phyloP scores from a whole-genome alignment of 2,113 vertebrate genomes.

The Salvelinus alpinus region DNA sequence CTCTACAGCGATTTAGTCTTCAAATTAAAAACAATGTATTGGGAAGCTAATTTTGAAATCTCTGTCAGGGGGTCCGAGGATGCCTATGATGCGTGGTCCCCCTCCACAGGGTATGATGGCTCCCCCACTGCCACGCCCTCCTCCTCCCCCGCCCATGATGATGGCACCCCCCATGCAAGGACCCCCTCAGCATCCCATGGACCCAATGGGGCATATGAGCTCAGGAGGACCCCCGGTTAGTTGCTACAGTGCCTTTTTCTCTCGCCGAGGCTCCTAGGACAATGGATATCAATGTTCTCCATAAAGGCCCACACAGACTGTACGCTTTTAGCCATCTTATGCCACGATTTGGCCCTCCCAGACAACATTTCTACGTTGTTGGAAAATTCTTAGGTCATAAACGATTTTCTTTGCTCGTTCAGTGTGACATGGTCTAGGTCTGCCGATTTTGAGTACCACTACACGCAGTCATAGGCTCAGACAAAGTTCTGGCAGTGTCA shows the following conservation, averaged over 20 bases:
- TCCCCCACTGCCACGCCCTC: slow-evolving; percentile 81
- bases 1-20: not conserved
- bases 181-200: slow-evolving; percentile 4
- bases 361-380: too few species aligned
- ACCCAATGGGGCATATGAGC: slow-evolving; percentile 66
- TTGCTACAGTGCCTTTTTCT: not conserved
- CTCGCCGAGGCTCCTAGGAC: too few species aligned
- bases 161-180: slow-evolving; percentile 76
- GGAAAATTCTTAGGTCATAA: too few species aligned
- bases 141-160: slow-evolving; percentile 86
- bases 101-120: slow-evolving; percentile 77
- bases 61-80: slow-evolving; percentile 66
- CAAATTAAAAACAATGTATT: not conserved
- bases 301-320: too few species aligned
- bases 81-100: slow-evolving; percentile 75
- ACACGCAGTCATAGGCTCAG: too few species aligned
- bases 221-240: slow-evolving; percentile 58
- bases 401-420: too few species aligned
- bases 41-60: not conserved
- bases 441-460: too few species aligned
- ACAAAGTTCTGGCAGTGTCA: too few species aligned
- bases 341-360: too few species aligned
- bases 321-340: too few species aligned
- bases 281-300: too few species aligned
- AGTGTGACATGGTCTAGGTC: too few species aligned